Percentiles rank a stretch among this genome's conserved stretches.
Conservation (phyloP, 1,140 invertebrate genomes). For the Sarcophaga bullata region DNA sequence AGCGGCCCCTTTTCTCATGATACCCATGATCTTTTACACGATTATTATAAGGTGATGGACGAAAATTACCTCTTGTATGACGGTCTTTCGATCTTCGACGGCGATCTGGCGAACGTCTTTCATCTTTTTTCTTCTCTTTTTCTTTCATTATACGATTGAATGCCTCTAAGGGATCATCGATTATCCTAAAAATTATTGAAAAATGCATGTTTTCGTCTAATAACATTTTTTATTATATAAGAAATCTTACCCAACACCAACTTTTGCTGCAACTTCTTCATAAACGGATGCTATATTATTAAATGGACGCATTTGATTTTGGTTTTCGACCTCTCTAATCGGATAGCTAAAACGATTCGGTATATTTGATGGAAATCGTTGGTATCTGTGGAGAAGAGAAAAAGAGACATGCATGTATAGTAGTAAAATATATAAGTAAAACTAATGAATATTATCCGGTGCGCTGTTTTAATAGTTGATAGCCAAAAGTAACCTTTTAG, state of each 20-base stretch:
- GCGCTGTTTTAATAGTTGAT: not conserved
- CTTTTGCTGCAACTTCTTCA: constrained; percentile 62
- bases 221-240: constrained; percentile 3
- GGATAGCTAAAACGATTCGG: constrained; percentile 33
- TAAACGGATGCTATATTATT: constrained; percentile 61
- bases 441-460: not conserved
- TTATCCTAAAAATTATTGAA: constrained; percentile 68
- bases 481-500: not conserved
- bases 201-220: not conserved
- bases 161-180: constrained; percentile 84
- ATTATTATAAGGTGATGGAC: constrained; percentile 52
- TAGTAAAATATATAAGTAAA: not conserved
- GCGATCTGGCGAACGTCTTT: constrained; percentile 63
- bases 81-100: constrained; percentile 59
- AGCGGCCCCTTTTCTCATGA: constrained; percentile 52
- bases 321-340: not conserved
- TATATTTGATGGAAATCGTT: constrained; percentile 21
- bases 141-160: constrained; percentile 87
- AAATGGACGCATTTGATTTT: constrained; percentile 32
- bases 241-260: constrained; percentile 57
- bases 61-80: constrained; percentile 51
- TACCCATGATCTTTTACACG: constrained; percentile 47
- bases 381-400: constrained; percentile 25
- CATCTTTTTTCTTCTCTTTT: constrained; percentile 78
- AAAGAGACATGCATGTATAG: constrained; percentile 9